phyloP scores from a whole-genome alignment of 2,113 vertebrate genomes.

The Heterotis niloticus region DNA sequence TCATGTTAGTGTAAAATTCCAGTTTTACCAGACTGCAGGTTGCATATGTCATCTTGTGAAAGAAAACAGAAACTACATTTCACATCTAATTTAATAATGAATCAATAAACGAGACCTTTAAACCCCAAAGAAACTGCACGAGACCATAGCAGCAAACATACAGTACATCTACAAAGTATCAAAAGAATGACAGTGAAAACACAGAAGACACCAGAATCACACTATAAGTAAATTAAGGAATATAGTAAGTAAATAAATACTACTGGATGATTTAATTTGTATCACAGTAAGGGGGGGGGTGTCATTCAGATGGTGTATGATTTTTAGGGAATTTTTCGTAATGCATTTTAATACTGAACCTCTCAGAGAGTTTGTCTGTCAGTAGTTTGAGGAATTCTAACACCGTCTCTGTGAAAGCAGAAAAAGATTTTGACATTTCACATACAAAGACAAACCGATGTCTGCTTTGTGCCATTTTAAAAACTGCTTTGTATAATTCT shows the following conservation, averaged over 20 bases:
- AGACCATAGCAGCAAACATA: no score
- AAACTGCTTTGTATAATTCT: no score
- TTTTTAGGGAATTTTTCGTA: background rate
- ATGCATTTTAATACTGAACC: conserved; percentile 57
- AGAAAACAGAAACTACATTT: background rate
- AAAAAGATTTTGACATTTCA: background rate
- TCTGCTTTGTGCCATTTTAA: no score
- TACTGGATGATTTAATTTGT: background rate
- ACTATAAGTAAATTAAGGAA: no score
- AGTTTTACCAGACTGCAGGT: no score
- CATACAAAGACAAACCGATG: background rate
- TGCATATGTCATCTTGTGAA: conserved; percentile 16
- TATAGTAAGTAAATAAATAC: no score
- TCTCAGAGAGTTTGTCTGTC: conserved; percentile 81
- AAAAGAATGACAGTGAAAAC: no score
- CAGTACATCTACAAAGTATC: no score
- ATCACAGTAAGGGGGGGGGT: background rate
- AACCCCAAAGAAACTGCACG: no score
- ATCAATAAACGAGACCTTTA: no score
- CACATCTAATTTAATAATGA: no score
- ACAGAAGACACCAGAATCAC: no score
- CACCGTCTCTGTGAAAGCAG: conserved; percentile 75
- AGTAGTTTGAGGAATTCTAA: conserved; percentile 85
- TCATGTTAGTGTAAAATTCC: background rate
- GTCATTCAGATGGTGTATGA: background rate